Conservation (phyloP, 1,140 invertebrate genomes). For the Rhagoletis pomonella region DNA sequence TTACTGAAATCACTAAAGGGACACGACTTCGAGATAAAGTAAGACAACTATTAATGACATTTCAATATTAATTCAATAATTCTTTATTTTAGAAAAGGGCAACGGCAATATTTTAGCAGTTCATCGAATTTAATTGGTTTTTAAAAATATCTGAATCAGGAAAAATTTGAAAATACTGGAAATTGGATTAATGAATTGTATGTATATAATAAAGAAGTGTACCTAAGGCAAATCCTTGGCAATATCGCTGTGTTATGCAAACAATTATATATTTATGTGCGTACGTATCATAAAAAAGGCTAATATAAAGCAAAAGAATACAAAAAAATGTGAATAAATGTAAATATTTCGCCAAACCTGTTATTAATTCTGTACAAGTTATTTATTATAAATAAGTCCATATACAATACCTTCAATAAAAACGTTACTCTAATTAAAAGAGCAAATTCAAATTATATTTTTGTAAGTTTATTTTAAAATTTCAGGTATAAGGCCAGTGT, state of each 20-base stretch:
- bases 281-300: background rate
- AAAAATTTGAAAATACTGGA: background rate
- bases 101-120: background rate
- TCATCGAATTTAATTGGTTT: background rate
- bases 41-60: conserved; percentile 16
- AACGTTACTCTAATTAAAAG: no score
- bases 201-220: conserved; percentile 1
- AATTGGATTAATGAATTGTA: conserved; percentile 13
- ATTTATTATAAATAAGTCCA: background rate
- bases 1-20: conserved; percentile 37
- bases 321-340: background rate
- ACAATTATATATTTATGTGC: background rate
- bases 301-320: no score
- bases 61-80: background rate
- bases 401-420: background rate
- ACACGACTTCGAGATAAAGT: conserved; percentile 37
- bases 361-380: background rate
- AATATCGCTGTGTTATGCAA: conserved; percentile 12
- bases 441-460: no score
- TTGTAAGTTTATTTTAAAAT: no score
- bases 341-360: background rate
- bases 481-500: no score
- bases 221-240: conserved; percentile 26
- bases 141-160: conserved; percentile 10
- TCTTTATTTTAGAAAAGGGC: background rate